Base-by-base conservation (phyloP, 2,888 invertebrate genomes). In the Pandemis cinnamomeana region DNA sequence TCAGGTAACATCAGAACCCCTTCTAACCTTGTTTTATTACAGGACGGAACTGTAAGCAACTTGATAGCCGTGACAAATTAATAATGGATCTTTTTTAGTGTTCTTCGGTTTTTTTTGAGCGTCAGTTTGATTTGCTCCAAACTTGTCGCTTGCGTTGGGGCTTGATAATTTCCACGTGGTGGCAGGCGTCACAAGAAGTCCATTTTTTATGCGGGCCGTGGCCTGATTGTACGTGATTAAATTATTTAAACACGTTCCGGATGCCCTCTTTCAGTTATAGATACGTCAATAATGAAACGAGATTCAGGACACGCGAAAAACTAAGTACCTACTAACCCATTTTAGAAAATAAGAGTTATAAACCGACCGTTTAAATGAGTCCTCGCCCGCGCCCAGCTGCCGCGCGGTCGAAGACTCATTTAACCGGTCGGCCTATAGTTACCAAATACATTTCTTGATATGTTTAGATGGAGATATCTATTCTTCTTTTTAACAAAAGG, bases 1-100 rank as follows among this genome's bases (percentile, higher is more conserved):
- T 96, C 97, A 80, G 97, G 97, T 97, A 87, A 86, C 11, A 41
- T 8, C 11, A 5, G 20, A 20, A 20, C 5, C 44, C 11, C 10
- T 11, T 48, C 13, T 48, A 48, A 36, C 27, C 2, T 36, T 36
- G 2, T 36, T 36, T 36, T 36, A 36, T 36, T 36, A 36, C 2
- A 36, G 27, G 3, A 36, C 27, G 27, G 27, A 36, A 36, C 27
- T 36, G 27, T 36, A 36, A 36, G 27, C 27, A 36, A 36, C 27
- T 36, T 36, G 27, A 36, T 36, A 36, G 27, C 20, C 20, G 4
- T 36, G 2, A 36, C 27, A 36, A 36, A 36, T 36, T 36, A 36
- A 36, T 36, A 36, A 36, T 2, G 27, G 2, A 4, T 36, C 2
- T 36, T 36, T 36, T 36, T 2, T 2, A 36, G 2, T 36, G 27